These are phyloP conservation scores for Hexactinellida sp. DNA, from an alignment of 37 sponge, comb jelly and placozoan species.

Conservation along the genomic window DNA sequence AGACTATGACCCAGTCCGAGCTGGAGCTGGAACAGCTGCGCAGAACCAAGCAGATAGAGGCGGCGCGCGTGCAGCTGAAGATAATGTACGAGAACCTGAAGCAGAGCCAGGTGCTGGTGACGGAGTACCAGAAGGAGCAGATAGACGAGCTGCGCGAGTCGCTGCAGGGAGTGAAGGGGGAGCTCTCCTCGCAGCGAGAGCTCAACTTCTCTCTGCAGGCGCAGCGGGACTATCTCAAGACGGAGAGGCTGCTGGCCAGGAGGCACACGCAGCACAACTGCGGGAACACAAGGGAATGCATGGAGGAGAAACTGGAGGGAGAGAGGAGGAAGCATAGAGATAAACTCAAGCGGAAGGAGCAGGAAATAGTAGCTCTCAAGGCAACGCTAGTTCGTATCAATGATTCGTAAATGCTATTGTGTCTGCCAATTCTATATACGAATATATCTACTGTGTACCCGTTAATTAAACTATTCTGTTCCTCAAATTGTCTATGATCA, in stretches of 20 bases:
- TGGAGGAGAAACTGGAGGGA: not conserved
- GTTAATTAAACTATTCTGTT: no score
- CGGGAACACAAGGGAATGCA: not conserved
- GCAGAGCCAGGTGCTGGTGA: not conserved
- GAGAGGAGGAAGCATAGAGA: slow-evolving; percentile 7
- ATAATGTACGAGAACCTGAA: not conserved
- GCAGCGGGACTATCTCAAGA: not conserved
- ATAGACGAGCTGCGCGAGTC: not conserved
- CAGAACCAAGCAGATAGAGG: not conserved
- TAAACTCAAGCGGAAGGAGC: not conserved
- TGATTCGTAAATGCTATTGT: not conserved
- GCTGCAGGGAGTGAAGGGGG: not conserved
- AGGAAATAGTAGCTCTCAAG: not conserved
- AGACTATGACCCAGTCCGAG: not conserved
- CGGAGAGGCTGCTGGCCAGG: not conserved
- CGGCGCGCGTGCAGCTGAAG: not conserved
- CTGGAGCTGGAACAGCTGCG: not conserved
- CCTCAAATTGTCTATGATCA: no score
- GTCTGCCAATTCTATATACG: no score
- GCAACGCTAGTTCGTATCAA: not conserved
- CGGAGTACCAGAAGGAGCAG: not conserved
- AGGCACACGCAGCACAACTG: not conserved
- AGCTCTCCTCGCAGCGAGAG: not conserved
- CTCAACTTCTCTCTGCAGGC: not conserved
- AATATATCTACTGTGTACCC: no score